Evolutionary conservation across 2,797 vertebrate species (phyloP), one percentile per base, ranked within the genome.

Genomic region (Typhlichthys eigenmanni): DNA sequence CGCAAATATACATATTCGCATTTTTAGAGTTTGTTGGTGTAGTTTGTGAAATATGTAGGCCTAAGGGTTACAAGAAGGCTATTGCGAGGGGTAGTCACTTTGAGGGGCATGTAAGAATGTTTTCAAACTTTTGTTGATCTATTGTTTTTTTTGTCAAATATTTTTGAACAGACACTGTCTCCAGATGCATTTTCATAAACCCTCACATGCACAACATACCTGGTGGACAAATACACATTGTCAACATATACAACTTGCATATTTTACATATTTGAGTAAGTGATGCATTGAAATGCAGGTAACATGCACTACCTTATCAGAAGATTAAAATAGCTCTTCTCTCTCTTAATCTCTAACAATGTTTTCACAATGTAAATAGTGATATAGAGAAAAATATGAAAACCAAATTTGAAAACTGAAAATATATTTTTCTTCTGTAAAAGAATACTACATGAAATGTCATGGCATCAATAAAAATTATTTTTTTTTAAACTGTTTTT

Each of bases 301-400:
- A 29, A 48, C 60, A 60, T 66, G 5, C 62, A 59, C 54, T 17
- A 13, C 13, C 51, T 55, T 66, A 81, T 73, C 79, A 74, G 74
- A 73, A 74, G 61, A 64, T 70, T 75, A 32, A 62, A 67, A 60
- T 54, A 53, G 76, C 17, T 62, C 50, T 72, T 57, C 17, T 62
- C 52, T 72, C 58, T 77, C 48, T 72, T 51, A 65, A 75, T 64
- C 13, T 65, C 60, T 60, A 46, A 53, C 54, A 74, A 47, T 82
- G 7, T 60, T 62, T 85, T 83, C 53, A 85, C 87, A 85, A 80
- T 93, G 92, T 93, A 93, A 91, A 93, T 93, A 93, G 85, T 84
- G 75, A 80, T 55, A 54, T 72, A 81, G 48, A 38, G 75, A 78
- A 74, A 38, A 1, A 54, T 57, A 67, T 45, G 60, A 68, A 66